A percentile compares a stretch with the other conserved stretches of the same genome.
Conservation (phyloP, 1,140 invertebrate genomes). For the Macrotrachela quadricornifera region DNA sequence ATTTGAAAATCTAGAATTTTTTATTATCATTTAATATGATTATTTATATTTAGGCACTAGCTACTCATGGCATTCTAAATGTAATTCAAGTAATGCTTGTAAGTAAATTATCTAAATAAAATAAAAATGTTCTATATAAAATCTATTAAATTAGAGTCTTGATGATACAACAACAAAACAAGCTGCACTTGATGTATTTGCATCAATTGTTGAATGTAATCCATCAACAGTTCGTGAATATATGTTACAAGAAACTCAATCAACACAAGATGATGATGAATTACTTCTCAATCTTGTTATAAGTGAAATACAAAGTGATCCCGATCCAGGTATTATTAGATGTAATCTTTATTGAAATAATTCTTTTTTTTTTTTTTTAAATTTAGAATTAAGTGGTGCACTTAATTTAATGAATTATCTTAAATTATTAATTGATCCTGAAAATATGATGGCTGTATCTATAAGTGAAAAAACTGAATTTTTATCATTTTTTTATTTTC, state of each 20-base stretch:
- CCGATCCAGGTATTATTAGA: slow-evolving; percentile 32
- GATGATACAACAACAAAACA: slow-evolving; percentile 45
- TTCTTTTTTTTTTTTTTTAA: slow-evolving; percentile 18
- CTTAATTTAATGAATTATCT: slow-evolving; percentile 82
- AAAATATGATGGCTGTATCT: slow-evolving; percentile 72
- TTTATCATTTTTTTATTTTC: slow-evolving; percentile 92
- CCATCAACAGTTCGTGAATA: slow-evolving; percentile 90
- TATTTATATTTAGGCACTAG: slow-evolving; percentile 45
- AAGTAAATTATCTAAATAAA: slow-evolving; percentile 9
- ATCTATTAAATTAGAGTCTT: slow-evolving; percentile 62
- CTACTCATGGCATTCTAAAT: slow-evolving; percentile 69
- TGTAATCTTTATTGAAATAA: not conserved
- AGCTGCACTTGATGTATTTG: slow-evolving; percentile 61
- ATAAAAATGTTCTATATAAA: slow-evolving; percentile 10
- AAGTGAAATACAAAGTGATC: slow-evolving; percentile 60
- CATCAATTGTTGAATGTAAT: slow-evolving; percentile 91
- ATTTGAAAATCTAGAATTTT: not conserved
- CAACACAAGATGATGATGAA: slow-evolving; percentile 4
- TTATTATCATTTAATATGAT: not conserved
- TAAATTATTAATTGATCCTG: slow-evolving; percentile 77
- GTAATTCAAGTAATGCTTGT: slow-evolving; percentile 83
- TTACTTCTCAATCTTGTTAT: slow-evolving; percentile 86
- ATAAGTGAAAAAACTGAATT: slow-evolving; percentile 89
- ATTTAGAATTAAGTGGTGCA: slow-evolving; percentile 77
- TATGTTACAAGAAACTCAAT: slow-evolving; percentile 66